Conservation (phyloP, 1,140 invertebrate species). For the Whitmania pigra region DNA sequence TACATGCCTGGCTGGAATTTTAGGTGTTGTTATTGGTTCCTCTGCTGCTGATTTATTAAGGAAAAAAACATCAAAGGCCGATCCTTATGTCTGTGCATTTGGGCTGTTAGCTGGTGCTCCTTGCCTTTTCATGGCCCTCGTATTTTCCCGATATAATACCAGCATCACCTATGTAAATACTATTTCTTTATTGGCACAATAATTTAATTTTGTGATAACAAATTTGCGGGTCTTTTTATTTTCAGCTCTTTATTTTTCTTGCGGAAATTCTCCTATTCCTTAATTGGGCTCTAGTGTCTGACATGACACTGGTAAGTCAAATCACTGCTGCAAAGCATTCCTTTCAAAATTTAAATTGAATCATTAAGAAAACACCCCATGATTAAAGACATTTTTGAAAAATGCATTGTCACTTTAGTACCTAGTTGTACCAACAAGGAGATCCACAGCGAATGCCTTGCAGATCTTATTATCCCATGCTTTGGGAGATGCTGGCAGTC, state of each 20-base stretch:
- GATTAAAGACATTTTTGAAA: not conserved
- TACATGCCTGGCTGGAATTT: constrained; percentile 75
- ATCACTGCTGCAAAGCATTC: not conserved
- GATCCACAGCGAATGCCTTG: constrained; percentile 39
- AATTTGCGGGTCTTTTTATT: too few relatives aligned
- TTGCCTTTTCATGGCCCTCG: constrained; percentile 61
- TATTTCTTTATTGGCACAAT: not conserved
- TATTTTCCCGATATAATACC: constrained; percentile 53
- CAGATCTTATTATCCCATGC: constrained; percentile 42
- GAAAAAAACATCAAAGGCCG: constrained; percentile 53
- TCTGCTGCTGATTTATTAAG: constrained; percentile 50
- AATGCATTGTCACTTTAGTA: constrained; percentile 30
- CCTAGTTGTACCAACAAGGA: constrained; percentile 38
- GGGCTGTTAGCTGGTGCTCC: constrained; percentile 74
- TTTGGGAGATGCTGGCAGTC: constrained; percentile 41
- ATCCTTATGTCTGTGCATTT: constrained; percentile 79
- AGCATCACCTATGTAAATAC: constrained; percentile 53
- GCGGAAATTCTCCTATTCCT: constrained; percentile 63
- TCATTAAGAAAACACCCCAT: not conserved
- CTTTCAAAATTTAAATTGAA: not conserved
- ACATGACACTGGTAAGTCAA: constrained; percentile 82
- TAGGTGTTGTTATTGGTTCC: constrained; percentile 83
- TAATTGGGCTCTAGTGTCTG: constrained; percentile 94
- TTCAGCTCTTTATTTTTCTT: constrained; percentile 47
- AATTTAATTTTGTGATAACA: constrained; percentile 20